phyloP scores from a whole-genome alignment of 2,113 vertebrate species.

The Leptobrachium ailaonicum region DNA sequence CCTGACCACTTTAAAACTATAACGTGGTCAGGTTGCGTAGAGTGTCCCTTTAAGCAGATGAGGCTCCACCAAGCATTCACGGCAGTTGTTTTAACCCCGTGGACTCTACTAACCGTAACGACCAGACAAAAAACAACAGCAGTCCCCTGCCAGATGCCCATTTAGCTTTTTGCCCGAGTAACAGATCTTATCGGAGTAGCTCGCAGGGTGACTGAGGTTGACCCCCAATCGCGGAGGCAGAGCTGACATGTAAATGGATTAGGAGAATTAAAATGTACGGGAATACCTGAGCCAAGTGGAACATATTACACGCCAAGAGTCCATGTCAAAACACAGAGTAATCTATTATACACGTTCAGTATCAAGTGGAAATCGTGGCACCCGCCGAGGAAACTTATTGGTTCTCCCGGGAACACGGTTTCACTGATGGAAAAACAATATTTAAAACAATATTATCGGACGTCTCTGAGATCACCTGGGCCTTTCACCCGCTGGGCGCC shows the following conservation, averaged over 20 bases:
- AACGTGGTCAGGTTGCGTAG: no score
- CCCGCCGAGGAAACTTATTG: background rate
- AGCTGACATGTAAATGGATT: background rate
- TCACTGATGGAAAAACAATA: background rate
- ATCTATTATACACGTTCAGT: background rate
- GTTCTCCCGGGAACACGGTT: background rate
- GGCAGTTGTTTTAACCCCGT: background rate
- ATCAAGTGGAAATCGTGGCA: background rate
- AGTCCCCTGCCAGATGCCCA: background rate
- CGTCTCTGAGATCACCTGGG: background rate
- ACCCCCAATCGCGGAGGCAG: background rate
- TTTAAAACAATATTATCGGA: conserved; percentile 13
- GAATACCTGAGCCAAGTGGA: conserved; percentile 1
- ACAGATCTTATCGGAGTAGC: conserved; percentile 3
- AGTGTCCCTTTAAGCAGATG: no score
- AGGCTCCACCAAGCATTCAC: background rate
- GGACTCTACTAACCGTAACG: background rate
- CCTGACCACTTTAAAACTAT: no score
- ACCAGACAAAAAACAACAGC: no score
- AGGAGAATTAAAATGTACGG: background rate
- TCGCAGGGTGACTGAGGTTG: background rate
- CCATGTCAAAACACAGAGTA: conserved; percentile 7
- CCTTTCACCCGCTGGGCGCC: background rate
- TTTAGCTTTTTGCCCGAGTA: background rate
- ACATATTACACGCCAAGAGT: conserved; percentile 4